Evolutionary conservation across 1,140 invertebrate species (phyloP).

Genomic region (Andrena cerasifolii): DNA sequence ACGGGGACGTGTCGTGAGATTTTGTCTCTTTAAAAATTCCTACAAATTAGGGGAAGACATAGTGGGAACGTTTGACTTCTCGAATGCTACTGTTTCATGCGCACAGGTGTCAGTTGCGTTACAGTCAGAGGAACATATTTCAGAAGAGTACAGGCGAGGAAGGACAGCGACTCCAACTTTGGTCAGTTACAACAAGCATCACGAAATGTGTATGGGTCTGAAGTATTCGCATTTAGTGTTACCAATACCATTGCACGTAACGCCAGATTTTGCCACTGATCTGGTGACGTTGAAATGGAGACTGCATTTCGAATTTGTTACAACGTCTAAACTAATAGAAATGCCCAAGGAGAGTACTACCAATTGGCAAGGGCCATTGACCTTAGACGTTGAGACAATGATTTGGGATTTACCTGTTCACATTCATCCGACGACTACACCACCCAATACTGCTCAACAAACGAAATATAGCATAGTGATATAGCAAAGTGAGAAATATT

Average conservation of each 20-base stretch:
- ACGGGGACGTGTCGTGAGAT: constrained; percentile 94
- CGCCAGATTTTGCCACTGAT: constrained; percentile 95
- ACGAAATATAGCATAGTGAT: constrained; percentile 78
- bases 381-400: constrained; percentile 97
- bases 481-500: constrained; percentile 54
- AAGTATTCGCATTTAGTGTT: constrained; percentile 94
- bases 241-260: constrained; percentile 96
- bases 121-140: constrained; percentile 94
- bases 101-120: constrained; percentile 95
- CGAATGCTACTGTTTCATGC: constrained; percentile 94
- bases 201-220: constrained; percentile 95
- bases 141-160: constrained; percentile 85
- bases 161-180: constrained; percentile 82
- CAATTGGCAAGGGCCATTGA: constrained; percentile 92
- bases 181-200: constrained; percentile 91
- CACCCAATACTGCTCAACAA: constrained; percentile 78
- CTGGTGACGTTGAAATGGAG: constrained; percentile 94
- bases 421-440: constrained; percentile 94
- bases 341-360: constrained; percentile 81
- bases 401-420: constrained; percentile 98
- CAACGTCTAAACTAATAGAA: constrained; percentile 85
- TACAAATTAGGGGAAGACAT: constrained; percentile 99
- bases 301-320: constrained; percentile 98
- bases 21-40: constrained; percentile 96
- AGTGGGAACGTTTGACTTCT: constrained; percentile 97